Percentiles rank a stretch among this genome's conserved stretches.
These are phyloP conservation scores for Lamellibrachia columna DNA, from an alignment of 2,888 invertebrate genomes.

Conservation along the genomic window DNA sequence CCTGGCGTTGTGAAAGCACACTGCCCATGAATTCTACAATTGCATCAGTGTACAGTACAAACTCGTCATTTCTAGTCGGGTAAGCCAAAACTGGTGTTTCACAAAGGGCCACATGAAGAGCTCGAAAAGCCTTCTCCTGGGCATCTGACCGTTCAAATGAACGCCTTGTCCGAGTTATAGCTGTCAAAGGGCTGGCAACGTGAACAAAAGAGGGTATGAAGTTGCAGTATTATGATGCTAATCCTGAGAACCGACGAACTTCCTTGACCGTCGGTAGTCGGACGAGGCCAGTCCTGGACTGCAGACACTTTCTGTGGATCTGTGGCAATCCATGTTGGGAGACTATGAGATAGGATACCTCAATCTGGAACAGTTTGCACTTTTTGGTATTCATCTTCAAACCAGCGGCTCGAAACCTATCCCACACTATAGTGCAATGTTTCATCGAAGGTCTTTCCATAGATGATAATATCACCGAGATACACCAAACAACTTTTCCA, in stretches of 20 bases:
- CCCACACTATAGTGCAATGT: slow-evolving; percentile 38
- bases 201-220: slow-evolving; percentile 28
- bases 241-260: slow-evolving; percentile 27
- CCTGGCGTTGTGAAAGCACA: background rate
- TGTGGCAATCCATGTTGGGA: slow-evolving; percentile 20
- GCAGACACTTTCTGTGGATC: slow-evolving; percentile 28
- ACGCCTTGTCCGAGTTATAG: background rate
- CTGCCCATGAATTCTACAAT: background rate
- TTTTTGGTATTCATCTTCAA: slow-evolving; percentile 46
- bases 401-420: slow-evolving; percentile 37
- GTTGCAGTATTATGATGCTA: slow-evolving; percentile 29
- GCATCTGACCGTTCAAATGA: background rate
- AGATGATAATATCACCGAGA: slow-evolving; percentile 44
- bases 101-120: background rate
- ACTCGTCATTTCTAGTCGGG: background rate
- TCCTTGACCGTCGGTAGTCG: slow-evolving; percentile 14
- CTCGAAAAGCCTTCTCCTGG: slow-evolving; percentile 9
- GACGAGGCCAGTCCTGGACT: slow-evolving; percentile 23
- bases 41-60: slow-evolving; percentile 20
- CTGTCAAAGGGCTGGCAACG: background rate
- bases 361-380: slow-evolving; percentile 36
- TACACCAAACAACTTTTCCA: slow-evolving; percentile 39
- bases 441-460: slow-evolving; percentile 35
- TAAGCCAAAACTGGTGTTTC: slow-evolving; percentile 22
- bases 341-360: slow-evolving; percentile 29